These are phyloP conservation scores for Silurus lanzhouensis DNA, from an alignment of 2,797 vertebrate species.

Conservation along the genomic window DNA sequence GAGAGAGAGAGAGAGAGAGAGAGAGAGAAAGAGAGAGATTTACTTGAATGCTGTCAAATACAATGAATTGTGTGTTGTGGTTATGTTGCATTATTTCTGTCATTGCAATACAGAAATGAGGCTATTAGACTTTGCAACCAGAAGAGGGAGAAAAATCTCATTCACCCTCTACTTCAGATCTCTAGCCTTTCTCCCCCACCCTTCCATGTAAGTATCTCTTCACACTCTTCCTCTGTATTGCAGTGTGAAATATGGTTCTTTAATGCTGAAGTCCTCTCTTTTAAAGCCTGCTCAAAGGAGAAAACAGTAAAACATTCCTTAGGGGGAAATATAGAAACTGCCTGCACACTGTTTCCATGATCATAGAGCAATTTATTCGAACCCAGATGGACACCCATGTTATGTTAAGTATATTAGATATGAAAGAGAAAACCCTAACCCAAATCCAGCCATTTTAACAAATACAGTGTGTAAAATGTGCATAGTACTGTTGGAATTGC, in stretches of 20 bases:
- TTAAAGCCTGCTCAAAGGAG: background rate
- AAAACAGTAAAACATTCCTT: slow-evolving; percentile 7
- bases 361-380: background rate
- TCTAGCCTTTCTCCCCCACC: slow-evolving; percentile 21
- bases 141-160: slow-evolving; percentile 44
- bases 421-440: background rate
- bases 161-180: slow-evolving; percentile 6
- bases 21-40: background rate
- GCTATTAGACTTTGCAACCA: slow-evolving; percentile 26
- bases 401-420: background rate
- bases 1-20: no score
- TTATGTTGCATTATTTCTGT: slow-evolving; percentile 10
- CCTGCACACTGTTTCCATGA: slow-evolving; percentile 1
- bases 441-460: background rate
- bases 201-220: slow-evolving; percentile 23
- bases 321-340: background rate
- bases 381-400: slow-evolving; percentile 6
- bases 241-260: slow-evolving; percentile 26
- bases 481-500: background rate
- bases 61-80: background rate
- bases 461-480: background rate
- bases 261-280: slow-evolving; percentile 21
- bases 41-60: background rate
- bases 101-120: slow-evolving; percentile 15
- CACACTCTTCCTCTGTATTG: slow-evolving; percentile 8